These are phyloP conservation scores for Neomicropteryx cornuta DNA, from an alignment of 1,140 invertebrate species.

Conservation along the genomic window DNA sequence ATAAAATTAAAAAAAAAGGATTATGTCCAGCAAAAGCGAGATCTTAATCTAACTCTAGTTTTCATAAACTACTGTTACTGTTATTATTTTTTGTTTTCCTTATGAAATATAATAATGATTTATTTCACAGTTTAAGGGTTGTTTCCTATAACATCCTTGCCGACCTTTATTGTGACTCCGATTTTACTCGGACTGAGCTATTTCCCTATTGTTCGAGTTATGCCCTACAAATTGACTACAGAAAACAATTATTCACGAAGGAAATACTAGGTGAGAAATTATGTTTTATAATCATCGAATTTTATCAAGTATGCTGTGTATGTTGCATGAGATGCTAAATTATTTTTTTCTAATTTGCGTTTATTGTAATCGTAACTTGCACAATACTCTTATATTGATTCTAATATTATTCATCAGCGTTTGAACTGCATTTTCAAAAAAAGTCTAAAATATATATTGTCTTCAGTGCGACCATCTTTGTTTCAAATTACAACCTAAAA, in stretches of 20 bases:
- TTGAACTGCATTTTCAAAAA: too few relatives aligned
- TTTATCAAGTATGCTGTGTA: constrained; percentile 5
- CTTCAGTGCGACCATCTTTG: too few relatives aligned
- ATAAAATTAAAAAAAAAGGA: background rate
- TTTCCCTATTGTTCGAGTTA: constrained; percentile 73
- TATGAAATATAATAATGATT: background rate
- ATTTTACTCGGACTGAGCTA: constrained; percentile 55
- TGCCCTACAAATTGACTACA: constrained; percentile 71
- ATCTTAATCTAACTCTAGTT: background rate
- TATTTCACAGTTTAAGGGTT: constrained; percentile 60
- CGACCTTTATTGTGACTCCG: constrained; percentile 76
- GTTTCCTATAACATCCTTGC: constrained; percentile 85
- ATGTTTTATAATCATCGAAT: constrained; percentile 6
- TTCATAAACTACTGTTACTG: background rate
- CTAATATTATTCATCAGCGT: background rate
- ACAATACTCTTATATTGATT: background rate
- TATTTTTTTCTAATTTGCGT: constrained; percentile 5
- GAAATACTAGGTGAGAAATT: constrained; percentile 59
- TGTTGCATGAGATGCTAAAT: background rate
- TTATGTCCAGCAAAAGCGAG: too few relatives aligned
- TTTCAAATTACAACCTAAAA: too few relatives aligned
- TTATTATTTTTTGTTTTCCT: background rate
- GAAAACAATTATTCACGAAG: constrained; percentile 73
- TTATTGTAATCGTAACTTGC: constrained; percentile 1
- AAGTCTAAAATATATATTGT: too few relatives aligned